Conservation (phyloP, 2,888 invertebrate species). For the Sepiola atlantica region DNA sequence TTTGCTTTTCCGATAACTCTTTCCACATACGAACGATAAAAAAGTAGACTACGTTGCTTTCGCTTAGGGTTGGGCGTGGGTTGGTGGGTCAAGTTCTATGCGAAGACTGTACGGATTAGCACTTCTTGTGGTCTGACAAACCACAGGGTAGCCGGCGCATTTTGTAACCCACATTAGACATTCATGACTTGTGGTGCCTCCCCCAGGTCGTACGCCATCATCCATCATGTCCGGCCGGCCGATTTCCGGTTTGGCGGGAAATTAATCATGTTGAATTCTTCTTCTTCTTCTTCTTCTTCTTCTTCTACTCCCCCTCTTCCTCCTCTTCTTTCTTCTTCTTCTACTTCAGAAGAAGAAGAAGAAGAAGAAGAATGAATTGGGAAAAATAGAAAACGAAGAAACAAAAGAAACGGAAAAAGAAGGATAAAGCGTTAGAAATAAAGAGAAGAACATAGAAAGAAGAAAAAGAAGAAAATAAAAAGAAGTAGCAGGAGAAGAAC, state of each 20-base stretch:
- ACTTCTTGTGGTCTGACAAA: slow-evolving; percentile 13
- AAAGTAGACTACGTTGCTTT: background rate
- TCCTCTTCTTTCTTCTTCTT: too few species aligned
- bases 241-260: background rate
- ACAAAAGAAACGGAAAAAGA: too few species aligned
- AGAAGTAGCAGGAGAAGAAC: background rate
- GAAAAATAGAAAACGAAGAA: too few species aligned
- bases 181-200: background rate
- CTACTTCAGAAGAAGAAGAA: too few species aligned
- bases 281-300: too few species aligned
- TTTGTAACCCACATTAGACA: slow-evolving; percentile 13
- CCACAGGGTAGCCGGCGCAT: slow-evolving; percentile 7
- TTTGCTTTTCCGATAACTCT: slow-evolving; percentile 32
- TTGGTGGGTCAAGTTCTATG: background rate
- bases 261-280: slow-evolving; percentile 32
- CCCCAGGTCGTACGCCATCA: slow-evolving; percentile 22
- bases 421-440: background rate
- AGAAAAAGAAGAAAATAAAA: background rate
- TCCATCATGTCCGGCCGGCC: background rate
- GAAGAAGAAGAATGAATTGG: too few species aligned
- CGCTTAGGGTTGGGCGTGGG: background rate
- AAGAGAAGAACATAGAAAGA: background rate
- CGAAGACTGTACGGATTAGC: background rate
- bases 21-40: background rate
- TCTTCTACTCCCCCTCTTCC: too few species aligned